Base-by-base conservation (phyloP, 2,888 invertebrate species). In the Parthenolecanium corni region DNA sequence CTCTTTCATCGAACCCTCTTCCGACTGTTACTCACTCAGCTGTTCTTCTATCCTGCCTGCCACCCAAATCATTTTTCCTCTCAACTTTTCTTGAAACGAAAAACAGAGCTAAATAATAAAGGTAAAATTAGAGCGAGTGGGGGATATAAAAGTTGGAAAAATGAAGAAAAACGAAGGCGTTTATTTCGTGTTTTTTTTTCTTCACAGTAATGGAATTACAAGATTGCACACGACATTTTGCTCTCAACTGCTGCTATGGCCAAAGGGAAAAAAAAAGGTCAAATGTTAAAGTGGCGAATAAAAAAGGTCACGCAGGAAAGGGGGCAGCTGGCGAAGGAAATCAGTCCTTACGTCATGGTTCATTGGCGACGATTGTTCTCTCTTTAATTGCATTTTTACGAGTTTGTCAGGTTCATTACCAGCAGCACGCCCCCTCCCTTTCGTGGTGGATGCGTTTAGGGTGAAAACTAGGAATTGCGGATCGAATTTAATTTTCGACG, bases 301-400 rank as follows among this genome's bases (percentile, higher is more conserved):
- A 31, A 53, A 23, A 40, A 53, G 51, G 31, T 38, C 52, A 16
- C 11, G 40, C 14, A 23, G 38, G 40, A 40, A 40, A 40, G 23
- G 21, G 18, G 53, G 53, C 38, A 53, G 23, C 16, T 16, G 14
- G 24, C 49, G 47, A 58, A 49, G 49, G 38, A 46, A 58, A 25
- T 38, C 58, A 47, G 40, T 49, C 36, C 58, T 58, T 36, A 38
- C 58, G 38, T 58, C 58, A 58, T 38, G 49, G 58, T 58, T 58
- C 58, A 58, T 58, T 58, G 58, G 49, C 38, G 49, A 31, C 49
- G 58, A 58, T 58, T 58, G 58, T 58, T 58, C 58, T 58, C 49
- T 38, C 49, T 47, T 58, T 47, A 58, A 58, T 58, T 58, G 47
- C 49, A 58, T 58, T 58, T 58, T 49, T 47, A 58, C 49, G 44